Evolutionary conservation across 37 sponge, comb jelly and placozoan genomes (phyloP).

Genomic region (Beroe ovata): DNA sequence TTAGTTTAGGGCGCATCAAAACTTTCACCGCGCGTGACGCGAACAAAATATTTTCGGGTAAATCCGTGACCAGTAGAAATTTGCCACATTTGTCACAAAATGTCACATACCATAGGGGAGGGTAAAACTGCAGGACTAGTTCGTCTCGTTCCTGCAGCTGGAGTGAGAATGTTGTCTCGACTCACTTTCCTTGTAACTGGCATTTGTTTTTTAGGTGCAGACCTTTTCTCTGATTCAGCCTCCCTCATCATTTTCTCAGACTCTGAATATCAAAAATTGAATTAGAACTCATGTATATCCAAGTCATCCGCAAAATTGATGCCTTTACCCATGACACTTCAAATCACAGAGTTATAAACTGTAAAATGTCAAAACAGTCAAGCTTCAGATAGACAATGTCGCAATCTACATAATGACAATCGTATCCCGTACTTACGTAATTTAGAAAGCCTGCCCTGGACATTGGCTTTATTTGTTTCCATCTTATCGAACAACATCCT

Average conservation of each 20-base stretch:
- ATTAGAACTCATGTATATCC: too few species aligned
- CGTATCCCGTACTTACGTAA: constrained; percentile 30
- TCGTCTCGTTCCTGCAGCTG: too few species aligned
- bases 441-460: constrained; percentile 20
- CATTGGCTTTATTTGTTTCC: constrained; percentile 24
- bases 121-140: too few species aligned
- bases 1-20: neutral
- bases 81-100: neutral
- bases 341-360: too few species aligned
- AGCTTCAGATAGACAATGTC: too few species aligned
- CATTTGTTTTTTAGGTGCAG: neutral
- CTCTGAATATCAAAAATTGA: too few species aligned
- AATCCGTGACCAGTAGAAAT: neutral
- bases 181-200: neutral
- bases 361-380: too few species aligned
- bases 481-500: constrained; percentile 18
- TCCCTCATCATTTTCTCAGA: neutral
- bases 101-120: too few species aligned
- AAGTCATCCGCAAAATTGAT: too few species aligned
- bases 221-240: neutral
- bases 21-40: neutral
- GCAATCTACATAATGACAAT: too few species aligned
- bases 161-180: neutral
- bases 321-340: too few species aligned
- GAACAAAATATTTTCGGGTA: neutral